Conservation (phyloP, 1,140 invertebrate species). For the Scaptomyza graminum region DNA sequence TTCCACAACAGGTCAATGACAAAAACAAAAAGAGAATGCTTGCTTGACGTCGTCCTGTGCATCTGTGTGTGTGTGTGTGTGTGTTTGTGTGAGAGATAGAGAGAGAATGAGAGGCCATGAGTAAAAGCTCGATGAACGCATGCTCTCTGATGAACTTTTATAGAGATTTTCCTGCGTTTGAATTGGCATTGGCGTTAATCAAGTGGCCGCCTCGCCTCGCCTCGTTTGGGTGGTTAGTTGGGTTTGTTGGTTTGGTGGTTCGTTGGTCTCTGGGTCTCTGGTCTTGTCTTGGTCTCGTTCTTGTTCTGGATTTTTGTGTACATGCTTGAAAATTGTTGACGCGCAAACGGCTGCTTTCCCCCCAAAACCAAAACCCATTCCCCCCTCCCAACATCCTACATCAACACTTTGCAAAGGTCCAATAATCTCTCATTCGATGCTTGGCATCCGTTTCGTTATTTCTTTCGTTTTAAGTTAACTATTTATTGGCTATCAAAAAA, state of each 20-base stretch:
- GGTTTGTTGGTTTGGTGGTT: constrained; percentile 19
- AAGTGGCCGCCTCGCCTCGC: constrained; percentile 64
- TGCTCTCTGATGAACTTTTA: constrained; percentile 69
- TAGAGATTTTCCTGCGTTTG: constrained; percentile 77
- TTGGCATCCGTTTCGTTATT: too few species aligned
- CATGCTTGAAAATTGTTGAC: constrained; percentile 80
- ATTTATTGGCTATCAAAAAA: constrained; percentile 80
- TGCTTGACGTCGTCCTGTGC: constrained; percentile 41
- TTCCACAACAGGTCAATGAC: constrained; percentile 78
- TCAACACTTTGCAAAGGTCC: background rate
- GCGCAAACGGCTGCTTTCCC: constrained; percentile 48
- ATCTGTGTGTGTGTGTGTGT: constrained; percentile 7
- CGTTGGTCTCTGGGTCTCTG: constrained; percentile 28
- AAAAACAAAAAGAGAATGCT: constrained; percentile 63
- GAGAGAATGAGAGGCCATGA: constrained; percentile 6
- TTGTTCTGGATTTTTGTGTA: constrained; percentile 77
- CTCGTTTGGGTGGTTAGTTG: constrained; percentile 40
- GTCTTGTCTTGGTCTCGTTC: constrained; percentile 57
- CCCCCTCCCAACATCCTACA: too few species aligned
- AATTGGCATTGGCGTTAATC: constrained; percentile 80
- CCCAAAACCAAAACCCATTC: background rate
- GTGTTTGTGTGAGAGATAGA: background rate
- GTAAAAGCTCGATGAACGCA: constrained; percentile 62
- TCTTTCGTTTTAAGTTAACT: constrained; percentile 36
- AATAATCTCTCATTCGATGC: constrained; percentile 10